Evolutionary conservation across 2,113 vertebrate species (phyloP).

Genomic region (Platysteira castanea): DNA sequence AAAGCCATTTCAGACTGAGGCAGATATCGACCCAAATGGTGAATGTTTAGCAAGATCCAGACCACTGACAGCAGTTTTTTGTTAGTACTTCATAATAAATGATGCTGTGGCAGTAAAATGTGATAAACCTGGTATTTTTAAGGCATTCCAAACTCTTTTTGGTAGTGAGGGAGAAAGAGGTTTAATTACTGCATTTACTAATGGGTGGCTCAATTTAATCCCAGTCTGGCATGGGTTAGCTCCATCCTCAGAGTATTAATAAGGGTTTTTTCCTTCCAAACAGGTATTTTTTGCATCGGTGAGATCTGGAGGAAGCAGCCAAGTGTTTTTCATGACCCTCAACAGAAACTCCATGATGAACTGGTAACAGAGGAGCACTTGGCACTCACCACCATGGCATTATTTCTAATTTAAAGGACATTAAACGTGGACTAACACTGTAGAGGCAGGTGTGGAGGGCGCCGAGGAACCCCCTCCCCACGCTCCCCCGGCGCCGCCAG

Average conservation of each 20-base stretch:
- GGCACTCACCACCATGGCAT: constrained; percentile 75
- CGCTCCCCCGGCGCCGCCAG: constrained; percentile 39
- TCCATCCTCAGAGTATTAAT: not conserved
- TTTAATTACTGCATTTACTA: not conserved
- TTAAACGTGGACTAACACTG: constrained; percentile 74
- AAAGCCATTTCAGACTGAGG: not conserved
- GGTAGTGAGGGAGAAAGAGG: not conserved
- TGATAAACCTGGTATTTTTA: not conserved
- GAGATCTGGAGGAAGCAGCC: constrained; percentile 97
- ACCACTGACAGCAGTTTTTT: not conserved
- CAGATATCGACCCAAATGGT: not conserved
- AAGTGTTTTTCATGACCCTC: constrained; percentile 99
- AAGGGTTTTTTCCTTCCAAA: not conserved
- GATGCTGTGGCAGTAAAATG: not conserved
- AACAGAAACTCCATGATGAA: constrained; percentile 99
- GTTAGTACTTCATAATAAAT: not conserved
- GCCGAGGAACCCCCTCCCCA: constrained; percentile 58
- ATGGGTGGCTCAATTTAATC: not conserved
- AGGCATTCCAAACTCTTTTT: not conserved
- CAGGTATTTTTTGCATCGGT: constrained; percentile 99
- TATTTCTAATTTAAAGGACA: constrained; percentile 79
- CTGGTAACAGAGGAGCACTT: constrained; percentile 87
- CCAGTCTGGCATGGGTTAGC: not conserved
- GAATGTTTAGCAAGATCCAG: not conserved
- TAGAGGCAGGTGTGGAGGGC: constrained; percentile 74